phyloP scores from a whole-genome alignment of 2,888 invertebrate species.

The Ethmia dodecea region DNA sequence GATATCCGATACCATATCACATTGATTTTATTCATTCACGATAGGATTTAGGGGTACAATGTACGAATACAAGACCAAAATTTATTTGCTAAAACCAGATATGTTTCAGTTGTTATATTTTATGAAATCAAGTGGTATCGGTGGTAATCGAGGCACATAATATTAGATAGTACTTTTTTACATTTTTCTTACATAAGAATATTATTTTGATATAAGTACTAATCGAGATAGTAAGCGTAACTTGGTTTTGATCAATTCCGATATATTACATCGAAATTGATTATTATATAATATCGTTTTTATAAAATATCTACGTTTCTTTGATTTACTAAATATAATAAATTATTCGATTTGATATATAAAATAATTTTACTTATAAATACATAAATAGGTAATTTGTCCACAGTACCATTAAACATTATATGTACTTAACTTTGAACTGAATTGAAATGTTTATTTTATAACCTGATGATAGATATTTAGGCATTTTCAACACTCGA shows the following conservation, averaged over 20 bases:
- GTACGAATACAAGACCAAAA: slow-evolving; percentile 3
- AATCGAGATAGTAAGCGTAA: slow-evolving; percentile 75
- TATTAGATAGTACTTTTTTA: slow-evolving; percentile 53
- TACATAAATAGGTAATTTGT: slow-evolving; percentile 5
- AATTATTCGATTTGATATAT: slow-evolving; percentile 25
- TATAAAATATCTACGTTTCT: slow-evolving; percentile 32
- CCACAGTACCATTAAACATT: too few relatives aligned
- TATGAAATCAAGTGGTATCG: slow-evolving; percentile 35
- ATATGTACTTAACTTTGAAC: too few relatives aligned
- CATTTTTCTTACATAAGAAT: slow-evolving; percentile 55
- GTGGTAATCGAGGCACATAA: slow-evolving; percentile 62
- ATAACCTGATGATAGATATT: slow-evolving; percentile 14
- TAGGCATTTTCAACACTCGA: slow-evolving; percentile 38
- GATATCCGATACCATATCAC: slow-evolving; percentile 56
- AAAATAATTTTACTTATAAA: slow-evolving; percentile 50
- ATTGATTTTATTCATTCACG: slow-evolving; percentile 25
- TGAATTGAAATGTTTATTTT: too few relatives aligned
- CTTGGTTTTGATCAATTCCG: slow-evolving; percentile 52
- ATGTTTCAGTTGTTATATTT: slow-evolving; percentile 6
- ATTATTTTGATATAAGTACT: slow-evolving; percentile 58
- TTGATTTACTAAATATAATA: slow-evolving; percentile 19
- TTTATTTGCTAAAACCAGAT: too few relatives aligned
- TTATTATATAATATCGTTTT: slow-evolving; percentile 31
- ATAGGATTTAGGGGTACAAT: slow-evolving; percentile 14
- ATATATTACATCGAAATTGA: slow-evolving; percentile 43